These are phyloP conservation scores for Lagopus muta DNA, from an alignment of 2,113 vertebrate genomes.

Conservation along the genomic window DNA sequence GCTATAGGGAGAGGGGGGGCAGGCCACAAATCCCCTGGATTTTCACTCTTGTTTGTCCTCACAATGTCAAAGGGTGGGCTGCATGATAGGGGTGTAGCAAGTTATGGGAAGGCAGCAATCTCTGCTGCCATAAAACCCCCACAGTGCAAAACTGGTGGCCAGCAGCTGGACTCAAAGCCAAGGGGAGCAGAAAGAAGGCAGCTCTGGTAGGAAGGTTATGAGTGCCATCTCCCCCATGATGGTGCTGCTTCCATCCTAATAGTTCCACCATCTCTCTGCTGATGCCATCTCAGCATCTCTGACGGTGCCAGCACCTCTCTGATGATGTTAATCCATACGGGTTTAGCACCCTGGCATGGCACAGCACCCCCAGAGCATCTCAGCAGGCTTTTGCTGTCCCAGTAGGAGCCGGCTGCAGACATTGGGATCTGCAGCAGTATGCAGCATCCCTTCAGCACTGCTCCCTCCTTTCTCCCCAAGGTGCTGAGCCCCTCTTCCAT, in stretches of 20 bases:
- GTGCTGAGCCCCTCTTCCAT: conserved; percentile 87
- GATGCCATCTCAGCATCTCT: background rate
- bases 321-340: background rate
- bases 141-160: background rate
- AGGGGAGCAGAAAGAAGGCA: background rate
- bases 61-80: background rate
- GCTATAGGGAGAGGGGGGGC: background rate
- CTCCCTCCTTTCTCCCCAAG: conserved; percentile 71
- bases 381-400: background rate
- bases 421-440: background rate
- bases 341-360: background rate
- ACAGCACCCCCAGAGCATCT: background rate
- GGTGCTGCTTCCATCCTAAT: background rate
- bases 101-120: background rate
- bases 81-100: fast-evolving
- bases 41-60: background rate
- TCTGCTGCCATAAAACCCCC: background rate
- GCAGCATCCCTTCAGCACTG: background rate
- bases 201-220: background rate
- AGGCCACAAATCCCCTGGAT: background rate
- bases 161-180: background rate
- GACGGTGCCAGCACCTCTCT: background rate
- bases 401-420: background rate
- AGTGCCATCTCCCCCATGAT: background rate
- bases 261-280: background rate